Conservation (phyloP, 2,113 vertebrate genomes). For the Rhinolophus ferrumequinum region DNA sequence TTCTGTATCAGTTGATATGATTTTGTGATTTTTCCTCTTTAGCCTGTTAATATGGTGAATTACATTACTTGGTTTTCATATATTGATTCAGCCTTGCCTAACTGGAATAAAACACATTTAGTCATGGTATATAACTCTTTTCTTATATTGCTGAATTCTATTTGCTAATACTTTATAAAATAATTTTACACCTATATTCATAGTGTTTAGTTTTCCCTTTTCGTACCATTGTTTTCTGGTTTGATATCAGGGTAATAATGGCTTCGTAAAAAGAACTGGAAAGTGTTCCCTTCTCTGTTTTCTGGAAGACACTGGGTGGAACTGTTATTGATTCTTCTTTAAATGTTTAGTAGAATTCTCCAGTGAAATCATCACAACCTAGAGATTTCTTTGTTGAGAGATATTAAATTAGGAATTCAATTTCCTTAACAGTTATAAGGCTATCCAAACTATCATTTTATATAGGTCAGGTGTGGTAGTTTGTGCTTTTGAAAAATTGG, state of each 20-base stretch:
- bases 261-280: neutral
- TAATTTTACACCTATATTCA: neutral
- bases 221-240: neutral
- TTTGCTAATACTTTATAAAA: neutral
- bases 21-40: neutral
- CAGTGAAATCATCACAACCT: neutral
- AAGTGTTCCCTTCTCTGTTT: neutral
- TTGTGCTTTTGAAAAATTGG: neutral
- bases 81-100: neutral
- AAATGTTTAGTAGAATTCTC: neutral
- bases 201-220: neutral
- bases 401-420: neutral
- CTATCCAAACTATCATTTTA: neutral
- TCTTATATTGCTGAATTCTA: neutral
- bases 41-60: neutral
- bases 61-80: neutral
- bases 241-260: neutral
- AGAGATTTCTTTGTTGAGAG: neutral
- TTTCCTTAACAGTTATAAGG: neutral
- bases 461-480: neutral
- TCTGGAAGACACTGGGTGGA: neutral
- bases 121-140: neutral
- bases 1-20: neutral
- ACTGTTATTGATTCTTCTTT: neutral
- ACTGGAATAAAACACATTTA: neutral